Percentiles rank a stretch among this genome's conserved stretches.
These are phyloP conservation scores for Glossosoma conforme DNA, from an alignment of 1,140 invertebrate genomes.

Conservation along the genomic window DNA sequence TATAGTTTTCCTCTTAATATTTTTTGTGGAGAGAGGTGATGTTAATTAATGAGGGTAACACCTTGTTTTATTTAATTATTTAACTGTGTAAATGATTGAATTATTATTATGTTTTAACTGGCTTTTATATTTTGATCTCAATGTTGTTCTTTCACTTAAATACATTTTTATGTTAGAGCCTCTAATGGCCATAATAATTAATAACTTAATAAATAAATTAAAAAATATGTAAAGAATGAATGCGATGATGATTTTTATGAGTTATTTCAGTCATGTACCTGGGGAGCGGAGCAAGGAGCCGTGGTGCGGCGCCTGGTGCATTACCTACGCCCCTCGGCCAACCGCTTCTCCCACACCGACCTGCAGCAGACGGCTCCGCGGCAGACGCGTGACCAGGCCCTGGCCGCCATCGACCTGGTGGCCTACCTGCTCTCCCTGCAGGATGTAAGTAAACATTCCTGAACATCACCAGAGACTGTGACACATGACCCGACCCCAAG, in stretches of 20 bases:
- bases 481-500: too few relatives aligned
- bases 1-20: too few relatives aligned
- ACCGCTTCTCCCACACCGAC: constrained; percentile 75
- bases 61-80: too few relatives aligned
- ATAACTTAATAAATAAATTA: not conserved
- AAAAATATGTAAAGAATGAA: not conserved
- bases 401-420: constrained; percentile 70
- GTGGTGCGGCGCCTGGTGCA: constrained; percentile 79
- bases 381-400: constrained; percentile 58
- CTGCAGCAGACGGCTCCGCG: constrained; percentile 39
- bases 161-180: too few relatives aligned
- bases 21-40: too few relatives aligned
- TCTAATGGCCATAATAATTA: too few relatives aligned
- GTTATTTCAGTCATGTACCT: constrained; percentile 14
- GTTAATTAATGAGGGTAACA: too few relatives aligned
- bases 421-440: constrained; percentile 63
- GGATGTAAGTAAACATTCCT: constrained; percentile 49
- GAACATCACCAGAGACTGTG: too few relatives aligned
- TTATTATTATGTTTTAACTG: too few relatives aligned
- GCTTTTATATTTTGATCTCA: too few relatives aligned
- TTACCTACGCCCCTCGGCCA: constrained; percentile 83
- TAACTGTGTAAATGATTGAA: too few relatives aligned
- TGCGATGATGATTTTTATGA: not conserved
- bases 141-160: too few relatives aligned
- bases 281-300: constrained; percentile 64